Conservation (phyloP, 2,888 invertebrate species). For the Steinernema scapterisci region DNA sequence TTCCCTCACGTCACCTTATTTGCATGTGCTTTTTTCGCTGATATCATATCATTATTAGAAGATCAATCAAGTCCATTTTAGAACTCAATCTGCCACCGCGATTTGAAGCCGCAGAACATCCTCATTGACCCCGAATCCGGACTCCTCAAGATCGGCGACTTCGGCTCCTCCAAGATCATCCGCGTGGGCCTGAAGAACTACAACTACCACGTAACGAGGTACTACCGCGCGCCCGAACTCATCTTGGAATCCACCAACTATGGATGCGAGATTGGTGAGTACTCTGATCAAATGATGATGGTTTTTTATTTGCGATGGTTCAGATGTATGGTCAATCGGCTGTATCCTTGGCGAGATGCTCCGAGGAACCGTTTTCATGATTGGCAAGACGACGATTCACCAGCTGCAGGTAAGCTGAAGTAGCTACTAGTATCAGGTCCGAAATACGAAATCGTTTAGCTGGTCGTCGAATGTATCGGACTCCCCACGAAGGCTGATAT, state of each 20-base stretch:
- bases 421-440: too few species aligned
- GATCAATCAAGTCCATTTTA: too few species aligned
- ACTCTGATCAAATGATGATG: neutral
- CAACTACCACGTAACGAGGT: conserved; percentile 56
- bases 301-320: too few species aligned
- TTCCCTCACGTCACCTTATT: too few species aligned
- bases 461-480: conserved; percentile 44
- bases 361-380: conserved; percentile 43
- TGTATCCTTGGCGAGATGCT: conserved; percentile 54
- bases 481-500: conserved; percentile 40
- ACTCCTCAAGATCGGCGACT: conserved; percentile 90
- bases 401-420: conserved; percentile 42
- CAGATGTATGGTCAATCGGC: conserved; percentile 54
- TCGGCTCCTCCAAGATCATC: conserved; percentile 80
- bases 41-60: too few species aligned
- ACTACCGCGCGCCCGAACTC: conserved; percentile 74
- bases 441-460: neutral
- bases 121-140: conserved; percentile 88
- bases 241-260: conserved; percentile 77
- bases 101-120: conserved; percentile 98
- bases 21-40: too few species aligned
- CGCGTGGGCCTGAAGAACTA: conserved; percentile 39
- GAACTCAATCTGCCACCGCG: conserved; percentile 76
- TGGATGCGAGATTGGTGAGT: conserved; percentile 90
- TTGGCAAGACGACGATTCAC: conserved; percentile 44